These are phyloP conservation scores for Turdus rufiventris DNA, from an alignment of 2,113 vertebrate genomes.

Conservation along the genomic window DNA sequence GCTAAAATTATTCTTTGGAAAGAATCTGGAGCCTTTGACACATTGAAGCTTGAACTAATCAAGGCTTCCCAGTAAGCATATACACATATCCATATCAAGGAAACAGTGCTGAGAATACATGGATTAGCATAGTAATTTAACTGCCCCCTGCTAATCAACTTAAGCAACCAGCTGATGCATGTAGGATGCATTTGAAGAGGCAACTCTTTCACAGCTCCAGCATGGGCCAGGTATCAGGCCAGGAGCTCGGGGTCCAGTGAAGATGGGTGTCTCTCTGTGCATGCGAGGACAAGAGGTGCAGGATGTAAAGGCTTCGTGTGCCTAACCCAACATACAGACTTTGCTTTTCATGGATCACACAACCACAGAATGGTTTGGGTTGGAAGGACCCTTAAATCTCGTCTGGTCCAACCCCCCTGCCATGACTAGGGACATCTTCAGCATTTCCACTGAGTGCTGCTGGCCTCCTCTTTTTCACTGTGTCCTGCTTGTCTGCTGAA, in stretches of 20 bases:
- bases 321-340: too few species aligned
- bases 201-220: background rate
- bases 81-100: conserved; percentile 73
- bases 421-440: background rate
- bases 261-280: background rate
- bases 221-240: conserved; percentile 1
- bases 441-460: background rate
- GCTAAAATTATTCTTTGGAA: conserved; percentile 75
- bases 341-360: background rate
- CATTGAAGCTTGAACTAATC: conserved; percentile 72
- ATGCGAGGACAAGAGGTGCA: background rate
- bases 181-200: conserved; percentile 1
- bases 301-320: background rate
- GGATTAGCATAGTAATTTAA: conserved; percentile 76
- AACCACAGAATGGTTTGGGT: background rate
- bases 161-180: conserved; percentile 63
- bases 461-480: background rate
- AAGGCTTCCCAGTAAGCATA: conserved; percentile 62
- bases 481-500: background rate
- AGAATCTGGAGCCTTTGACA: conserved; percentile 72
- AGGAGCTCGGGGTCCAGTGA: background rate
- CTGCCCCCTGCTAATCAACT: conserved; percentile 69
- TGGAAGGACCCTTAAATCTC: background rate
- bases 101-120: conserved; percentile 37
- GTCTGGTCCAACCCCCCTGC: background rate